phyloP scores from a whole-genome alignment of 2,797 vertebrate genomes.

The Sebastes nivosus region DNA sequence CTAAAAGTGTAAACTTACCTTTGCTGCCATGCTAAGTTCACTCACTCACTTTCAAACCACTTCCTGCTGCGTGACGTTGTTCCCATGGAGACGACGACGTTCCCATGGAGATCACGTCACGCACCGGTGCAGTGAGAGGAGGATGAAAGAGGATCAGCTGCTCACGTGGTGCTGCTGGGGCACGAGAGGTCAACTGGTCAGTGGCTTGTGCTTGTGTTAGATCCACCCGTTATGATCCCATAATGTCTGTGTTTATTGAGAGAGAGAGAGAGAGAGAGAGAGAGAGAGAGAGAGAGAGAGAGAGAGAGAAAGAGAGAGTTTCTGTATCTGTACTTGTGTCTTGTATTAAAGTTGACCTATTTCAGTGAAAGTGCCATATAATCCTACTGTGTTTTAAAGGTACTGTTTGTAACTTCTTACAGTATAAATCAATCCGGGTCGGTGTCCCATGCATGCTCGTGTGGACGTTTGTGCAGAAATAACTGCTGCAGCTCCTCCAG shows the following conservation, averaged over 20 bases:
- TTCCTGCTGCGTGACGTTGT: conserved; percentile 66
- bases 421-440: no score
- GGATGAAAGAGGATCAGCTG: conserved; percentile 65
- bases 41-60: conserved; percentile 46
- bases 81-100: conserved; percentile 52
- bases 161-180: conserved; percentile 42
- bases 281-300: neutral
- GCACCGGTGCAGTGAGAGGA: conserved; percentile 61
- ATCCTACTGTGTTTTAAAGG: neutral
- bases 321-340: neutral
- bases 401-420: no score
- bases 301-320: neutral
- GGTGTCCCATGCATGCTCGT: no score
- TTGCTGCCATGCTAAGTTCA: conserved; percentile 80
- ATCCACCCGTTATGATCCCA: neutral
- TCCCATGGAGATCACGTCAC: conserved; percentile 76
- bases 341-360: neutral
- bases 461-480: no score
- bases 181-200: conserved; percentile 34
- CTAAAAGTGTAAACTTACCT: conserved; percentile 72
- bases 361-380: neutral
- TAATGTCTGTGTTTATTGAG: neutral
- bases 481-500: no score
- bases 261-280: neutral
- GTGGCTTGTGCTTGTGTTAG: neutral